Evolutionary conservation across 2,797 vertebrate genomes (phyloP), one percentile per base, ranked within the genome.

Genomic region (Tarsius wallacei): DNA sequence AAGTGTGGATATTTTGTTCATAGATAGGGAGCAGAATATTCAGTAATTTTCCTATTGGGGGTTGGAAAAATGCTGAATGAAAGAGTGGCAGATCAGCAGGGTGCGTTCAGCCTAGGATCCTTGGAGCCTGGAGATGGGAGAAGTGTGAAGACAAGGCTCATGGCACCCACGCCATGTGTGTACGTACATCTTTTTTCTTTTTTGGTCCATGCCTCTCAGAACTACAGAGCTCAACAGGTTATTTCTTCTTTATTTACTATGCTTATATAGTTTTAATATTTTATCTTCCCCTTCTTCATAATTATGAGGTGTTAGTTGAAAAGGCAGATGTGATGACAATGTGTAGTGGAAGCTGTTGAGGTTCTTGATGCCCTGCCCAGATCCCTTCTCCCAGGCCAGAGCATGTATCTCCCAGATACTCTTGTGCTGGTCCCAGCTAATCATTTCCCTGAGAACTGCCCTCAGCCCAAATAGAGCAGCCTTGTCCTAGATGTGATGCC

Each of bases 1-100:
- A 28, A 66, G 26, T 59, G 28, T 76, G 42, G 13, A 83, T 31
- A 31, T 78, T 93, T 85, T 93, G 17, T 14, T 84, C 55, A 10
- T 13, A 33, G 22, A 21, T 57, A 64, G 6, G 28, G 55, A 96
- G 61, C 5, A 47, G n/a, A 87, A 59, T 87, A 88, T 70, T 83
- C 80, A 95, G 47, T 61, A 66, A 89, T 93, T 61, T 91, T 96
- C 51, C 66, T 59, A n/a, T 42, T 3, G 78, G 53, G 22, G 9
- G 19, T 55, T 89, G 47, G 87, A 33, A 81, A 91, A 49, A 24
- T 76, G 14, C 77, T 51, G 21, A 93, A 49, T 28, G 64, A 47
- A 76, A 84, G 82, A 17, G 47, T 68, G 42, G 53, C 47, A 19
- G 16, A 64, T 16, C 8, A 42, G 31, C 51, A 63, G 47, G 53